Base-by-base conservation (phyloP, 1,140 invertebrate genomes). In the Melitaea cinxia region DNA sequence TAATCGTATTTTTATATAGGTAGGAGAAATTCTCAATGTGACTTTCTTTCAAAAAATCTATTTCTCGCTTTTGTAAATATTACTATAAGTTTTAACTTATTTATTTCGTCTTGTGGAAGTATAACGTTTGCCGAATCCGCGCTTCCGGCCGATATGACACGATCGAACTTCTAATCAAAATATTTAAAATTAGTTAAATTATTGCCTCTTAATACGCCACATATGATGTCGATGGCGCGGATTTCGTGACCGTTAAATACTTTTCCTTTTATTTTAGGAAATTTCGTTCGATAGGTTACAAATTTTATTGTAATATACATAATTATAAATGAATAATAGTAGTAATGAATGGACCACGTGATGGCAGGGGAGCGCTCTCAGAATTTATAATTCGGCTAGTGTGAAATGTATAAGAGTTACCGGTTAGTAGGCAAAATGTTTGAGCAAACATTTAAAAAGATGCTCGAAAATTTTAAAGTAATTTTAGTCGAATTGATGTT, bases 401-500 rank as follows among this genome's bases (percentile, higher is more conserved):
- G 78, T 81, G 75, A 75, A 77, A 72, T 63, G 73, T 73, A 70
- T 69, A 68, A 68, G 73, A 88, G 86, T 91, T 91, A 91, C 88
- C 88, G 85, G 77, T 78, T 83, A 76, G 77, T 82, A 82, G 71
- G 79, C 79, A 83, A 78, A 81, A 91, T 91, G 88, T 91, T 81
- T 83, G 88, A 89, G 88, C 87, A 83, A 77, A 81, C 87, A 91
- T 91, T 83, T 86, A 88, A 91, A 91, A 91, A 78, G 74, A 85
- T 82, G 88, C 88, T 91, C 88, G 76, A 71, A 78, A 73, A 75
- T 73, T 77, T 71, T 69, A 77, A 81, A 81, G 81, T 83, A 80
- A 82, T 84, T 87, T 80, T 88, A 89, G 87, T 88, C 81, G 80
- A 86, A 88, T 91, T 84, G 88, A 91, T 91, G 88, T 91, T 91